Evolutionary conservation across 2,797 vertebrate species (phyloP), one percentile per base, ranked within the genome.

Genomic region (Anabas testudineus): DNA sequence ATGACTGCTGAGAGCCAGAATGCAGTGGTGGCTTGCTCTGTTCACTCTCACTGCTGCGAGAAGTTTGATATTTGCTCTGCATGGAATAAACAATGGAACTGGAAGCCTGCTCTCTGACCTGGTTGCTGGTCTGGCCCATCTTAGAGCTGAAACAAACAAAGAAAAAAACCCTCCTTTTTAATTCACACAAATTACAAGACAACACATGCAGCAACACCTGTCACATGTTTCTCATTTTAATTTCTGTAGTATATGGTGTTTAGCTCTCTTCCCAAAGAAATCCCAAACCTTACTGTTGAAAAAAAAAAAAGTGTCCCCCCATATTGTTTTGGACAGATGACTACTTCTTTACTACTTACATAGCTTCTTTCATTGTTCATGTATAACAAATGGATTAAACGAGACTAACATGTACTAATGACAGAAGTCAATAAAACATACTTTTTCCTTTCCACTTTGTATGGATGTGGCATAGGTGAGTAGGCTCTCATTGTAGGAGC

Each of bases 371-470:
- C n/a, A n/a, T n/a, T n/a, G n/a, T n/a, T n/a, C n/a, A n/a, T n/a
- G n/a, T n/a, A n/a, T n/a, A n/a, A n/a, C n/a, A n/a, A n/a, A n/a
- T n/a, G n/a, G n/a, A n/a, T n/a, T n/a, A n/a, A n/a, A n/a, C n/a
- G n/a, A n/a, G n/a, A n/a, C n/a, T n/a, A n/a, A n/a, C n/a, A n/a
- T n/a, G n/a, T 1, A 34, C 15, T 42, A 51, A 43, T 43, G 7
- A 18, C 43, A 43, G 6, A 37, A 19, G 28, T 61, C 1, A 55
- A 10, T 30, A 5, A 57, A 67, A 18, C 18, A 36, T 84, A 95
- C 94, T 88, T 81, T 58, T 43, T 76, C 55, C 72, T 78, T 76
- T 39, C 85, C 76, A 22, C n/a, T 78, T 93, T 93, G 64, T 92
- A 89, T 16, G 91, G 92, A 61, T 94, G 88, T 74, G 87, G 22